Percentiles rank a stretch among this genome's conserved stretches.
These are phyloP conservation scores for Formicarius rufipectus DNA, from an alignment of 2,113 vertebrate genomes.

Conservation along the genomic window DNA sequence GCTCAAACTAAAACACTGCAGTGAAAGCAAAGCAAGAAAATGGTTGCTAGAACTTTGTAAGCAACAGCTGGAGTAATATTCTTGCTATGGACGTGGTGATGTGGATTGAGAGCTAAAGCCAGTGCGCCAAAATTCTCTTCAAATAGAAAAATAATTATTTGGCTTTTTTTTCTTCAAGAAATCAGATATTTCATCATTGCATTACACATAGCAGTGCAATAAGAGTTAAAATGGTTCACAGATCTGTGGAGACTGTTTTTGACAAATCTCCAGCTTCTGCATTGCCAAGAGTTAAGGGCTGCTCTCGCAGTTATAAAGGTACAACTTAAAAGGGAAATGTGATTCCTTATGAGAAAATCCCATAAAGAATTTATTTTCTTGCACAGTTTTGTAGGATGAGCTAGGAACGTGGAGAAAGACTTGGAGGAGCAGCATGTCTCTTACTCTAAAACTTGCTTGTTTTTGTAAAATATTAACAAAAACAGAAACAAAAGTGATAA, in stretches of 20 bases:
- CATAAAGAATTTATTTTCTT: background rate
- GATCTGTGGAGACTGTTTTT: background rate
- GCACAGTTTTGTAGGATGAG: background rate
- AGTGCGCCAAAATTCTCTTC: background rate
- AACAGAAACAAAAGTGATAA: background rate
- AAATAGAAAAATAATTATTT: background rate
- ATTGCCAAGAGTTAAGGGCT: background rate
- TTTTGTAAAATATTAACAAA: background rate
- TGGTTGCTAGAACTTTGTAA: background rate
- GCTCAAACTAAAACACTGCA: background rate
- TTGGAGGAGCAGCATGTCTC: background rate
- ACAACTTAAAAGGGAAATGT: background rate
- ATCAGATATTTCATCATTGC: background rate
- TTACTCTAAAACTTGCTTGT: background rate
- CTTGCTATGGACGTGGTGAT: background rate
- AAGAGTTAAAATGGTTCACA: background rate
- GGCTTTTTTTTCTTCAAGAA: background rate
- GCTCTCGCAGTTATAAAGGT: background rate
- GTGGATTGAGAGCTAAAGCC: background rate
- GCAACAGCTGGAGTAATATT: background rate
- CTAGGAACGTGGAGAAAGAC: fast-evolving
- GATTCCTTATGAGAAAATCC: background rate
- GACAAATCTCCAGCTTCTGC: background rate
- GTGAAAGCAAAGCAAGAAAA: background rate
- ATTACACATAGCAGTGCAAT: background rate